These are phyloP conservation scores for Chymomyza procnemis DNA, from an alignment of 2,888 invertebrate genomes.

Conservation along the genomic window DNA sequence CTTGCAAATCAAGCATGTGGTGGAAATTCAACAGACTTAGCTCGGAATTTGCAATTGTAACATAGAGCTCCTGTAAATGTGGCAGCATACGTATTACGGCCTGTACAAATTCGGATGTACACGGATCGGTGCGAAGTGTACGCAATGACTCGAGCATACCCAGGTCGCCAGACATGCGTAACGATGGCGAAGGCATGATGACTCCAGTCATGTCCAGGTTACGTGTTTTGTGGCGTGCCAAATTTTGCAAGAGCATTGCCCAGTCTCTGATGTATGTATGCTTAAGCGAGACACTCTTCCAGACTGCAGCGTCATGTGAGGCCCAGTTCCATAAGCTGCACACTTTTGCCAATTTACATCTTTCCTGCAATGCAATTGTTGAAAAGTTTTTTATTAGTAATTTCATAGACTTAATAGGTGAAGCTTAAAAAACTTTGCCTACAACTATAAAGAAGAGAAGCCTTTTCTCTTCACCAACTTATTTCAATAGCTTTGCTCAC, in stretches of 20 bases:
- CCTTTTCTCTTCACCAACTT: no score
- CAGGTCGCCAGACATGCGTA: constrained; percentile 82
- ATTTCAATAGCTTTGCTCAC: no score
- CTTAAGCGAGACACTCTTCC: constrained; percentile 90
- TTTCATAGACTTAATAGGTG: neutral
- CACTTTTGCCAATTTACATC: constrained; percentile 87
- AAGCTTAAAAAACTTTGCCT: no score
- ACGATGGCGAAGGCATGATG: constrained; percentile 84
- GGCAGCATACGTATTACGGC: constrained; percentile 80
- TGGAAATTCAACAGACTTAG: constrained; percentile 83
- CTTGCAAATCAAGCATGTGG: constrained; percentile 82
- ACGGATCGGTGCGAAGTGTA: constrained; percentile 83
- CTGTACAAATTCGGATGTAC: constrained; percentile 84
- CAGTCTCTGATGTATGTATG: constrained; percentile 90
- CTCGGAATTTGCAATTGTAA: constrained; percentile 84
- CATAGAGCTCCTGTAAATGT: constrained; percentile 84
- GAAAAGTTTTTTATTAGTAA: neutral
- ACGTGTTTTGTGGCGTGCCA: constrained; percentile 85
- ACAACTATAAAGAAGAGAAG: neutral
- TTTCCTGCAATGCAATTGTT: constrained; percentile 80
- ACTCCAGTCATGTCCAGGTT: constrained; percentile 88
- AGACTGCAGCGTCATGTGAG: constrained; percentile 85
- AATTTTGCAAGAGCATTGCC: constrained; percentile 85
- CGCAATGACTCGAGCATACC: constrained; percentile 82
- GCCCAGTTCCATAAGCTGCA: constrained; percentile 88